Base-by-base conservation (phyloP, 2,888 invertebrate genomes). In the Brachyopa scutellaris region DNA sequence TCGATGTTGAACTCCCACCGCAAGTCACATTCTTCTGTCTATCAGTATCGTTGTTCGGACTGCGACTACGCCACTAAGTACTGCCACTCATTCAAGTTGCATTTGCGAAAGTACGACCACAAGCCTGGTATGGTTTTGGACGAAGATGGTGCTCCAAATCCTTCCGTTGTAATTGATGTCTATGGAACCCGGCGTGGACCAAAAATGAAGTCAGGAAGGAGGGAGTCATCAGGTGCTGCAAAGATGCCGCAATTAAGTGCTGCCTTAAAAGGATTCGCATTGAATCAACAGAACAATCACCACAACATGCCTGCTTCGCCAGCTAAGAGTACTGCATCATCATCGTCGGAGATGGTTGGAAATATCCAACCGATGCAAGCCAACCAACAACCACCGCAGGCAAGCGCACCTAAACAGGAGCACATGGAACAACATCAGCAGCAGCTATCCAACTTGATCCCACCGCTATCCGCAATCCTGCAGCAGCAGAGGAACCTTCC, bases 1-100 rank as follows among this genome's bases (percentile, higher is more conserved):
- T 99, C 99, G 0, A 99, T 99, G 99, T 92, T 99, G 66, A 99
- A 98, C 91, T 98, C 98, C 0, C 99, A 99, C 89, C 93, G 98
- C 88, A 99, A 99, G 89, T 97, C 97, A 0, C 99, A 99, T 90
- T 96, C 96, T 0, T 95, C 95, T 85, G 92, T 98, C 0, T 98
- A 98, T 88, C 97, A 97, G 88, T 99, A 97, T 90, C 93, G 97
- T 33, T 99, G 99, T 89, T 92, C 95, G 0, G 95, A 98, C 88
- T 99, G 99, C 90, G 94, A 95, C 67, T 99, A 99, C 89, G 97
- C 97, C 5, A 98, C 99, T 17, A 99, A 99, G 89, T 99, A 99
- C 89, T 98, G 97, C 87, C 99, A 99, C 91, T 97, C 98, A 13
- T 92, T 99, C 55, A 99, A 99, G 91, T 92, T 98, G 19, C 99